Evolutionary conservation across 2,797 vertebrate species (phyloP), one percentile per base, ranked within the genome.

Genomic region (Gymnoscopelus braueri): DNA sequence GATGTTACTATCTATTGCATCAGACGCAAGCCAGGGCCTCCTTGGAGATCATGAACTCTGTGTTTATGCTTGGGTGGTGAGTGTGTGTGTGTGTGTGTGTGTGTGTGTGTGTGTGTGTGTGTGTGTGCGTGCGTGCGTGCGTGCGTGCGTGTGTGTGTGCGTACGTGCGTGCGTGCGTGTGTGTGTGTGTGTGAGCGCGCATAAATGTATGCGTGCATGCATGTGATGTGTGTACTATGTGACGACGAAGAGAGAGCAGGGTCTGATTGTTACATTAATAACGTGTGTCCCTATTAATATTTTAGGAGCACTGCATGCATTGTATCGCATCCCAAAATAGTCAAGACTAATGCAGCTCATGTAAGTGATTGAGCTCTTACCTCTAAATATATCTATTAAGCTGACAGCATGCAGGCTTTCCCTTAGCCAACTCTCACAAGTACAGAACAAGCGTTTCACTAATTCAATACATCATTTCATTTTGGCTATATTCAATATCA

Each of bases 1-100:
- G 85, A 89, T 83, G 88, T 93, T 94, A 89, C 91, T 88, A 67
- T 81, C 73, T 88, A 82, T 93, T 94, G 90, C 93, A 93, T 94
- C 94, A 94, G 91, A 85, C 82, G 67, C 81, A 82, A 66, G 55
- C 76, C 67, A 76, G 72, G 75, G 78, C 72, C 83, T 81, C 86
- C 53, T 35, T 5, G 32, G 76, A 84, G 82, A 84, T 73, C 71
- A 61, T 48, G 58, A n/a, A 69, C 54, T 26, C 65, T 64, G 53
- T 60, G 72, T 60, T 54, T 77, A 61, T 72, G 26, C 15, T 35
- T 56, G 35, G 32, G 44, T 65, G 11, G 29, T 59, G 7, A 19
- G 48, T 47, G 60, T 7, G 19, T 23, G 5, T 54, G 5, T 54
- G 2, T 63, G 59, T 70, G 50, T 65, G 57, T 59, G 54, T 72